Conservation (phyloP, 2,797 vertebrate species). For the Stomatorhinus walkeri region DNA sequence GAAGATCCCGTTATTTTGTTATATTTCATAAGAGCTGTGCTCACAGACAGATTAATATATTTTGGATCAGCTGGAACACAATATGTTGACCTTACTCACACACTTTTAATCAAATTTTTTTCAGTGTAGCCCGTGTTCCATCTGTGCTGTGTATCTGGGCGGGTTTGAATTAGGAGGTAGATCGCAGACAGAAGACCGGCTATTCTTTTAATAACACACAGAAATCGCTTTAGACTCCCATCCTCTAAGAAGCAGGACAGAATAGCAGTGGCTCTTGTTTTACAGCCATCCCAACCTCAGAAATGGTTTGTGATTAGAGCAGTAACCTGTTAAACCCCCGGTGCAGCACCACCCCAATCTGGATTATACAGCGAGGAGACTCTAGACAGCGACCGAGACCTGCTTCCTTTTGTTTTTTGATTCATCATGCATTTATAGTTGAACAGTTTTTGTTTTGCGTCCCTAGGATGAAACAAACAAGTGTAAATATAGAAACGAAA, state of each 20-base stretch:
- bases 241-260: neutral
- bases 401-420: neutral
- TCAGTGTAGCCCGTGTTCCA: neutral
- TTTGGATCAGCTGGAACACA: constrained; percentile 6
- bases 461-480: neutral
- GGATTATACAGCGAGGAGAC: neutral
- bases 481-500: neutral
- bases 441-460: neutral
- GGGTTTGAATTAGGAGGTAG: neutral
- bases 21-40: neutral
- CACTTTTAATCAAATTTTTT: constrained; percentile 20
- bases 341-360: neutral
- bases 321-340: neutral
- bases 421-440: neutral
- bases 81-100: constrained; percentile 7
- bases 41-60: constrained; percentile 17
- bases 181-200: neutral
- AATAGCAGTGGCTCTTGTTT: neutral
- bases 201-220: constrained; percentile 18
- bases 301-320: neutral
- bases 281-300: neutral
- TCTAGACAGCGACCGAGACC: neutral
- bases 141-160: neutral
- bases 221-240: constrained; percentile 14
- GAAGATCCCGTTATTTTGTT: neutral